Conservation (phyloP, 1,140 invertebrate species). For the Agrypnia vestita region DNA sequence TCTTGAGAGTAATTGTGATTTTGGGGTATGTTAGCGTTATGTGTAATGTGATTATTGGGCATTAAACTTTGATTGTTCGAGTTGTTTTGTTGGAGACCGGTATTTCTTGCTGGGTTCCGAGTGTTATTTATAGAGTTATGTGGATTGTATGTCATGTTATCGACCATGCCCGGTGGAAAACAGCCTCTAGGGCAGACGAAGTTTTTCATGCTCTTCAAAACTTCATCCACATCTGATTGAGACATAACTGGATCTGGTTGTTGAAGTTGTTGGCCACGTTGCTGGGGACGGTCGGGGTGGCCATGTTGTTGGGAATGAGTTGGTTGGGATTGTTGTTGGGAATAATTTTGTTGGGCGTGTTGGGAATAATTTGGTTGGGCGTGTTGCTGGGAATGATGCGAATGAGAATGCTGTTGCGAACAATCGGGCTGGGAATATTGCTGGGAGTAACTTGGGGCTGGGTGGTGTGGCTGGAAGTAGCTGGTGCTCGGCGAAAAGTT, state of each 20-base stretch:
- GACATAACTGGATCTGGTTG: background rate
- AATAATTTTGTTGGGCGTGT: background rate
- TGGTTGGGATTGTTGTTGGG: background rate
- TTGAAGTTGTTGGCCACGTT: background rate
- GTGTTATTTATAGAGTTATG: background rate
- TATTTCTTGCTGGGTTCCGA: background rate
- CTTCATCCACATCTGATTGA: background rate
- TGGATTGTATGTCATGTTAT: background rate
- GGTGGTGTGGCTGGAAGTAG: no score
- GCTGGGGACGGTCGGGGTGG: background rate
- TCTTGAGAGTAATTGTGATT: background rate
- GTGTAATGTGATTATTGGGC: no score
- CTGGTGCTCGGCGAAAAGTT: no score
- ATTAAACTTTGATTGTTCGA: background rate
- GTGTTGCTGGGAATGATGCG: background rate
- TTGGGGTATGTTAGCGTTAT: background rate
- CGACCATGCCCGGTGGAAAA: background rate
- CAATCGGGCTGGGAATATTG: no score
- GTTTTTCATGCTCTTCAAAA: slow-evolving; percentile 9
- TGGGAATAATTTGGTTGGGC: background rate
- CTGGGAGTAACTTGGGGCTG: no score
- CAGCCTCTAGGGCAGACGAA: background rate
- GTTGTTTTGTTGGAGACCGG: background rate
- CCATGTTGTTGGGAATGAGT: background rate
- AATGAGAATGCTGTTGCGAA: background rate